Percentiles rank a stretch among this genome's conserved stretches.
Conservation (phyloP, 2,888 invertebrate species). For the Drosophila mimica region DNA sequence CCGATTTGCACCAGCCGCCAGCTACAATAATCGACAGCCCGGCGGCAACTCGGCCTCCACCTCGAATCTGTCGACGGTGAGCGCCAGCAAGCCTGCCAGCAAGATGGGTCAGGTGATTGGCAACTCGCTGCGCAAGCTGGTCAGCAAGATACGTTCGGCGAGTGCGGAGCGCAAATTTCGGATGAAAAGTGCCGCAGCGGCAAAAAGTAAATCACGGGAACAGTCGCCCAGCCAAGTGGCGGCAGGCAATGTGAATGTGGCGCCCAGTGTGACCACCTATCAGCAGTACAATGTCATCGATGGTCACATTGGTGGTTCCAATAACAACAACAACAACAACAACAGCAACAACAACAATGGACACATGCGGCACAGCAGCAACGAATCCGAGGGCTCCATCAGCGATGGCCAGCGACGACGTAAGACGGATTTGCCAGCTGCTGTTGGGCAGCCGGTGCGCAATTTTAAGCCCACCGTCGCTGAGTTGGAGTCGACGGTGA, state of each 20-base stretch:
- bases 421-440: not conserved
- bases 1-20: constrained; percentile 86
- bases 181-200: constrained; percentile 85
- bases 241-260: constrained; percentile 21
- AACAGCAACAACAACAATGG: constrained; percentile 43
- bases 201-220: constrained; percentile 83
- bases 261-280: constrained; percentile 77
- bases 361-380: constrained; percentile 58
- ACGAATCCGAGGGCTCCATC: constrained; percentile 64
- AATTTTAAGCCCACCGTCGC: constrained; percentile 49
- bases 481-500: constrained; percentile 73
- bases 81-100: constrained; percentile 80
- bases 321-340: constrained; percentile 9
- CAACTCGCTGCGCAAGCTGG: constrained; percentile 92
- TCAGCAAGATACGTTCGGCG: constrained; percentile 92
- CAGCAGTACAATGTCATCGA: constrained; percentile 85
- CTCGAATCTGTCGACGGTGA: constrained; percentile 75
- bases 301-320: constrained; percentile 83
- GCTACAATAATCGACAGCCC: constrained; percentile 27
- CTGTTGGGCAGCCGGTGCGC: constrained; percentile 13
- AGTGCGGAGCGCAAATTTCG: constrained; percentile 89
- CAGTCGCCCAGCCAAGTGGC: constrained; percentile 85
- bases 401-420: constrained; percentile 51
- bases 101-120: constrained; percentile 89
- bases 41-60: constrained; percentile 72